Evolutionary conservation across 2,113 vertebrate species (phyloP).

Genomic region (Ramphastos sulfuratus): DNA sequence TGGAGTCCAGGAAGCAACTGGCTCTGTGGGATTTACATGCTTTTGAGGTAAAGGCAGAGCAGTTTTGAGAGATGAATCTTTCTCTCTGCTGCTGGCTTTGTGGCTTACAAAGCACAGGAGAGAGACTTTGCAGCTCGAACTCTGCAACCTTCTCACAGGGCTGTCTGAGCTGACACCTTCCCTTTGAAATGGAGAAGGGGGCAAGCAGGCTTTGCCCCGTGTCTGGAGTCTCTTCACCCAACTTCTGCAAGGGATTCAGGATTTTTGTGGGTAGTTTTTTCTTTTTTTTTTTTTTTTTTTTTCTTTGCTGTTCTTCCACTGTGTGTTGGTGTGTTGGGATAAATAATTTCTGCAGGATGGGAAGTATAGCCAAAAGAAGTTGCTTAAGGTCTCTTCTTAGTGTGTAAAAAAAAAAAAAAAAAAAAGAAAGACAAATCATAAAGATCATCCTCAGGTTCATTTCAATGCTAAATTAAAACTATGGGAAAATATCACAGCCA

Average conservation of each 20-base stretch:
- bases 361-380: conserved; percentile 59
- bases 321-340: conserved; percentile 42
- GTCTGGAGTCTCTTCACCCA: conserved; percentile 21
- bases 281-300: neutral
- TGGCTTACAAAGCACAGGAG: neutral
- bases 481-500: neutral
- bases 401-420: neutral
- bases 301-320: neutral
- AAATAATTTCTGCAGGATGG: conserved; percentile 51
- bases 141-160: neutral
- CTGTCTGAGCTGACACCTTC: conserved; percentile 30
- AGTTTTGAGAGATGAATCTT: neutral
- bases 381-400: conserved; percentile 52
- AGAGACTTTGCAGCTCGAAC: neutral
- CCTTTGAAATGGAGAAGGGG: conserved; percentile 26
- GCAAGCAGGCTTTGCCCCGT: neutral
- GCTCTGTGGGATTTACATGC: neutral
- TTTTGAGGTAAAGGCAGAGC: conserved; percentile 1
- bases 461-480: conserved; percentile 47
- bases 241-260: conserved; percentile 56
- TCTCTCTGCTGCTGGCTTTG: neutral
- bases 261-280: conserved; percentile 13
- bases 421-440: neutral
- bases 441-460: conserved; percentile 52
- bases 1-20: neutral